Evolutionary conservation across 2,113 vertebrate species (phyloP).

Genomic region (Rhabdornis inornatus): DNA sequence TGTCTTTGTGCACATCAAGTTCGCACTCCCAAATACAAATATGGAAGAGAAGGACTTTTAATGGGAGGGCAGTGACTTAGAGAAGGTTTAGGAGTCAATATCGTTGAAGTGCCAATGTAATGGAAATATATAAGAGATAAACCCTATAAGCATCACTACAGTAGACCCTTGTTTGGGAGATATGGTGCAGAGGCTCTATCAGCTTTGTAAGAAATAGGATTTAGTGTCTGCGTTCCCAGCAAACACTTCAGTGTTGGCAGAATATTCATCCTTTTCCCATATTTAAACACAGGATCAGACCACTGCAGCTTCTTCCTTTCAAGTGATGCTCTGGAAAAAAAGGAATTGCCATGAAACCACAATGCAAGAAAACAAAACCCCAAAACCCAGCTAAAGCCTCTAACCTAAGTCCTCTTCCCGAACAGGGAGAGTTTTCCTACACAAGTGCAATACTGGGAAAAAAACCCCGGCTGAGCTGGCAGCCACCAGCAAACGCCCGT

Average conservation of each 20-base stretch:
- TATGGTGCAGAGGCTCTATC: not conserved
- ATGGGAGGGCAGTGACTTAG: not conserved
- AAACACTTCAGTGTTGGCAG: not conserved
- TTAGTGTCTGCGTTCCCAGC: not conserved
- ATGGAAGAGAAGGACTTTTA: not conserved
- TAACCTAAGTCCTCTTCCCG: not conserved
- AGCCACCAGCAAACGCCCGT: fast-evolving
- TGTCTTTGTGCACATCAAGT: not conserved
- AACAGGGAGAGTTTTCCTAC: not conserved
- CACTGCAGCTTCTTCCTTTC: not conserved
- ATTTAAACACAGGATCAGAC: not conserved
- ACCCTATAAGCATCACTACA: not conserved
- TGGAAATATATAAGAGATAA: not conserved
- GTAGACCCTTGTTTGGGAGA: not conserved
- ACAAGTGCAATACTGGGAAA: not conserved
- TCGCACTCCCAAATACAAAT: not conserved
- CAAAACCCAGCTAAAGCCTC: not conserved
- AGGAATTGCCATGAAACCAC: not conserved
- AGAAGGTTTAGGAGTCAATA: not conserved
- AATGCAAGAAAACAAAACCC: not conserved
- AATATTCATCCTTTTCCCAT: not conserved
- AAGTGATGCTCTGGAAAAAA: not conserved
- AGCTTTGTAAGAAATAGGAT: not conserved
- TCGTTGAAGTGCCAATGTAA: not conserved
- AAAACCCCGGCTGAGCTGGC: not conserved